Conservation (phyloP, 2,888 invertebrate genomes). For the Zaprionus obscuricornis region DNA sequence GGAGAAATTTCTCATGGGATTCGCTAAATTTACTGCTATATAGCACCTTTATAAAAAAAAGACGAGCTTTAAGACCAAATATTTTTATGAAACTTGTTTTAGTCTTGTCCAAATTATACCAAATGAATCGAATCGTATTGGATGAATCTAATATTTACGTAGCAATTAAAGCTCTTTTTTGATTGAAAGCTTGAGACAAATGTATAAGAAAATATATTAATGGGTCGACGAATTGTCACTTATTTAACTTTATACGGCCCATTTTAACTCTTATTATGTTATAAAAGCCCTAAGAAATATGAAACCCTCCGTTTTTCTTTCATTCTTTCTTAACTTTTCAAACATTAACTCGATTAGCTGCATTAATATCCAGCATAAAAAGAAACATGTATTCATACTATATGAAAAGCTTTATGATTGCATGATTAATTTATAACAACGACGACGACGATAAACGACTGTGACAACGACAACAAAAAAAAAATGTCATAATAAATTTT, state of each 20-base stretch:
- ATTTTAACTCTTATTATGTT: conserved; percentile 44
- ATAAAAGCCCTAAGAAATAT: conserved; percentile 32
- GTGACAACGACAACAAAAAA: conserved; percentile 50
- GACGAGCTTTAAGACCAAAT: neutral
- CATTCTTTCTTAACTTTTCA: conserved; percentile 19
- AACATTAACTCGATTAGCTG: conserved; percentile 50
- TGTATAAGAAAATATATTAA: neutral
- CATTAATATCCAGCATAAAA: conserved; percentile 36
- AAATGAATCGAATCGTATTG: too few relatives aligned
- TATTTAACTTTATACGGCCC: conserved; percentile 23
- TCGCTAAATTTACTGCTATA: conserved; percentile 25
- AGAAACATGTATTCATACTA: conserved; percentile 18
- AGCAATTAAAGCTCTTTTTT: too few relatives aligned
- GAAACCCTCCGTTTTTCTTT: conserved; percentile 8
- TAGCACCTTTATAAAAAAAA: conserved; percentile 1
- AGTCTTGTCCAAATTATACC: too few relatives aligned
- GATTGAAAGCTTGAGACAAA: too few relatives aligned
- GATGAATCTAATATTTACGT: too few relatives aligned
- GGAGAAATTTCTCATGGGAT: too few relatives aligned
- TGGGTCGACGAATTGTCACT: conserved; percentile 7
- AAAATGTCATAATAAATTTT: conserved; percentile 80
- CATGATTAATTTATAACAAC: conserved; percentile 34
- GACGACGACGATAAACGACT: neutral
- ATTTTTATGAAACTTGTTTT: too few relatives aligned
- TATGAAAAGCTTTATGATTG: conserved; percentile 25